phyloP scores from a whole-genome alignment of 2,113 vertebrate genomes.

The Chiloscyllium plagiosum region DNA sequence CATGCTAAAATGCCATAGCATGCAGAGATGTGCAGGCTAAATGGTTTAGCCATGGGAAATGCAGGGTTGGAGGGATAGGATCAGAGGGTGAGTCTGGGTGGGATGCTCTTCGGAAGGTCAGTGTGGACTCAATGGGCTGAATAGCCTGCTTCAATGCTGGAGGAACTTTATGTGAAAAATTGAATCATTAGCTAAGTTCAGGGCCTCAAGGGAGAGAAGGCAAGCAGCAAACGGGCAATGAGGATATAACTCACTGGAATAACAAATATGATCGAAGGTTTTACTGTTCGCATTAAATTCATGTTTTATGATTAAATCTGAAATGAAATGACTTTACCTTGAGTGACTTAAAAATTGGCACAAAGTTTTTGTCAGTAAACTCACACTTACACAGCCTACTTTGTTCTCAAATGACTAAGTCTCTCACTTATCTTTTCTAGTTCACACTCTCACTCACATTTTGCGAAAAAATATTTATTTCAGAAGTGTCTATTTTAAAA shows the following conservation, averaged over 20 bases:
- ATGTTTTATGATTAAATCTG: background rate
- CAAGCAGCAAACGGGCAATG: background rate
- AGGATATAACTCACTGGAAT: background rate
- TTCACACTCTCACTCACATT: background rate
- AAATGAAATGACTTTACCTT: background rate
- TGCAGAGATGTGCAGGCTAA: no score
- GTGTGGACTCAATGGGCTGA: no score
- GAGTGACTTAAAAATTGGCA: background rate
- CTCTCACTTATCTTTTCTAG: background rate
- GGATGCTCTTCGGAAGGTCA: no score
- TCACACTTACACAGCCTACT: background rate
- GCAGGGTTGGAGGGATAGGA: no score
- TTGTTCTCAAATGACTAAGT: background rate
- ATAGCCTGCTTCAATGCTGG: no score
- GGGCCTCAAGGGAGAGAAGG: background rate
- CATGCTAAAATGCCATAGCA: no score
- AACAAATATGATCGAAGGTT: background rate
- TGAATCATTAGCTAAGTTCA: background rate
- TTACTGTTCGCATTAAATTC: background rate
- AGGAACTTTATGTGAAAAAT: background rate
- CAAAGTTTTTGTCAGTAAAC: background rate
- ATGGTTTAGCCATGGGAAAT: no score
- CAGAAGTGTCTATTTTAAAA: background rate
- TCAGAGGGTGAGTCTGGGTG: no score
- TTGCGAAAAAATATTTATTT: background rate